Conservation (phyloP, 2,797 vertebrate species). For the Synaphobranchus kaupii region DNA sequence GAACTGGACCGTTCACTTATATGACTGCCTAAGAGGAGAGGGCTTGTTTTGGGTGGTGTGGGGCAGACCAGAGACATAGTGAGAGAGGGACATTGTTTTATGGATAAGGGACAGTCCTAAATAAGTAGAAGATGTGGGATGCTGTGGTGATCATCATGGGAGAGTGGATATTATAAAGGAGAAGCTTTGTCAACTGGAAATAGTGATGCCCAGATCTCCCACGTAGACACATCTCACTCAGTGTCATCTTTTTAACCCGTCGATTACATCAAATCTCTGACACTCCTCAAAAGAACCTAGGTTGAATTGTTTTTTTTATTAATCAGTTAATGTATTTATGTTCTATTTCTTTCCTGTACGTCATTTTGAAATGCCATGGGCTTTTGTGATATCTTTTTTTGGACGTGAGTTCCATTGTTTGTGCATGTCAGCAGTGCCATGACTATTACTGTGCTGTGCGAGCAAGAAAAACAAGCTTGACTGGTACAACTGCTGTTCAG, state of each 20-base stretch:
- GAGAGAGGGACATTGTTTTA: background rate
- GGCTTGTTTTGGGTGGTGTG: background rate
- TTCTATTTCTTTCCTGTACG: background rate
- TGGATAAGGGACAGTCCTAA: background rate
- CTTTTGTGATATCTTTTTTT: background rate
- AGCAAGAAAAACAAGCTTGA: conserved; percentile 73
- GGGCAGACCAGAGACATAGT: background rate
- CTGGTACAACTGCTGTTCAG: conserved; percentile 16
- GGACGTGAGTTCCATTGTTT: conserved; percentile 4
- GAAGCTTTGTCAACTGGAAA: background rate
- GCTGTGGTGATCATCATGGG: background rate
- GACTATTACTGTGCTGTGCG: conserved; percentile 47
- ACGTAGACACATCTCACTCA: background rate
- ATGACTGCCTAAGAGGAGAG: background rate
- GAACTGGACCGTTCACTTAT: background rate
- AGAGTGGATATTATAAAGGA: no score
- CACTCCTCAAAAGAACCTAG: background rate
- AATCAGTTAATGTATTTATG: background rate
- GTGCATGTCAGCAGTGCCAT: conserved; percentile 15
- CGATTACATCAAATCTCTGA: background rate
- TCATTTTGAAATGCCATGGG: background rate
- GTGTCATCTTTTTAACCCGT: conserved; percentile 9
- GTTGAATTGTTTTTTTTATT: background rate
- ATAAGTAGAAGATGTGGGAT: background rate
- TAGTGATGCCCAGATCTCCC: background rate